Percentiles rank a stretch among this genome's conserved stretches.
Evolutionary conservation across 2,797 vertebrate species (phyloP).

Genomic region (Xiphorhynchus erythropygius): DNA sequence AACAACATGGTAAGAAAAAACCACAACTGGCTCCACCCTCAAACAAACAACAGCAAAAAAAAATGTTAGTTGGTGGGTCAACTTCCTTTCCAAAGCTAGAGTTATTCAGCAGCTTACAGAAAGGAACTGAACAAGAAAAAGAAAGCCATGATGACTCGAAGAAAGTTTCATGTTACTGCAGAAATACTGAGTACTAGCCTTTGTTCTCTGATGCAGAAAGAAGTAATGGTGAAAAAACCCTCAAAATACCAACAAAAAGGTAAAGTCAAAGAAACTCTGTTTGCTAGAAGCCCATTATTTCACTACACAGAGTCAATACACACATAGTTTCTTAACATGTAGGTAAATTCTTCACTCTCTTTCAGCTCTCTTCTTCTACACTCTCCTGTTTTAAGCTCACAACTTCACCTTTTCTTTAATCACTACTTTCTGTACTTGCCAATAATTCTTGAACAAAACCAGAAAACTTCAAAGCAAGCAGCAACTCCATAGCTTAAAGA

Average conservation of each 20-base stretch:
- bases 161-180: neutral
- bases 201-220: neutral
- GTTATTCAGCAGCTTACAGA: neutral
- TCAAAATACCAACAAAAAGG: neutral
- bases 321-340: neutral
- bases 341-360: neutral
- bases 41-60: neutral
- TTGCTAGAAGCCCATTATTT: neutral
- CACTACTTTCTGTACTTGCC: neutral
- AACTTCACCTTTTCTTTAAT: neutral
- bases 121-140: neutral
- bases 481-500: neutral
- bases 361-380: neutral
- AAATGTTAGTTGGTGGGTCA: neutral
- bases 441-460: neutral
- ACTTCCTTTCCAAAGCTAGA: neutral
- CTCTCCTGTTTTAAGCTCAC: neutral
- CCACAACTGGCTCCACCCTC: too few species aligned
- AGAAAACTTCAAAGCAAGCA: neutral
- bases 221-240: accelerated
- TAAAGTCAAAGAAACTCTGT: accelerated
- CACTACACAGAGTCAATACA: neutral
- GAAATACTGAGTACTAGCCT: neutral
- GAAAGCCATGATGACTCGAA: neutral
- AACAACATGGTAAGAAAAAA: too few species aligned